phyloP scores from a whole-genome alignment of 2,888 invertebrate species.

The Orthonychiurus folsomi region DNA sequence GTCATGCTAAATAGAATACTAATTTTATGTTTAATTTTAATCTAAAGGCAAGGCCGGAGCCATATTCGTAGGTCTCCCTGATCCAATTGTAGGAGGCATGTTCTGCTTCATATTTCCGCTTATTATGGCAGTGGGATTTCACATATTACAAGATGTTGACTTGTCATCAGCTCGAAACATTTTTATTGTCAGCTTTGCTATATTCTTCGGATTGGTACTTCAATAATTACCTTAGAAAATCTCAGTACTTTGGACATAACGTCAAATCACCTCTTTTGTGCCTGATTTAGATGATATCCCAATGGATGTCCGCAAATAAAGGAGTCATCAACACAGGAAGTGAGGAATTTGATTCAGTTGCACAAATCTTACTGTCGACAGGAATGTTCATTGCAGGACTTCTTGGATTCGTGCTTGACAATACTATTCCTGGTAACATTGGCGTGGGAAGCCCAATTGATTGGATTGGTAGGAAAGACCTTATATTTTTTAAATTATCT shows the following conservation, averaged over 20 bases:
- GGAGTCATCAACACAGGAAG: slow-evolving; percentile 57
- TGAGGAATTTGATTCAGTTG: slow-evolving; percentile 56
- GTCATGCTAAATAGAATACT: too few relatives aligned
- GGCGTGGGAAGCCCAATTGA: neutral
- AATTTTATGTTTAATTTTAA: too few relatives aligned
- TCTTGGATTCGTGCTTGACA: slow-evolving; percentile 62
- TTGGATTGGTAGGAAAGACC: neutral
- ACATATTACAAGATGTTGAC: slow-evolving; percentile 69
- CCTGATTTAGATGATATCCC: slow-evolving; percentile 47
- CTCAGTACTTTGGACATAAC: too few relatives aligned
- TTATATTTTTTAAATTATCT: neutral
- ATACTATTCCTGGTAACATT: slow-evolving; percentile 53
- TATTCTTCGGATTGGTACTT: slow-evolving; percentile 70
- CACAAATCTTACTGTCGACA: slow-evolving; percentile 64
- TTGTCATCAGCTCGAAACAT: slow-evolving; percentile 75
- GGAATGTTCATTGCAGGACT: slow-evolving; percentile 68
- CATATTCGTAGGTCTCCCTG: slow-evolving; percentile 68
- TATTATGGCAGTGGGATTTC: slow-evolving; percentile 68
- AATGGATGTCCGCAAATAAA: slow-evolving; percentile 61
- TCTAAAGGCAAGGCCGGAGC: slow-evolving; percentile 73
- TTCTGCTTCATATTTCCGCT: slow-evolving; percentile 77
- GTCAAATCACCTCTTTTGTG: too few relatives aligned
- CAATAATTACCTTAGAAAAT: too few relatives aligned
- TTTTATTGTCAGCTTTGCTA: slow-evolving; percentile 76
- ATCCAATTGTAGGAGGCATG: slow-evolving; percentile 67